These are phyloP conservation scores for Amphipoea lucens DNA, from an alignment of 2,888 invertebrate species.

Conservation along the genomic window DNA sequence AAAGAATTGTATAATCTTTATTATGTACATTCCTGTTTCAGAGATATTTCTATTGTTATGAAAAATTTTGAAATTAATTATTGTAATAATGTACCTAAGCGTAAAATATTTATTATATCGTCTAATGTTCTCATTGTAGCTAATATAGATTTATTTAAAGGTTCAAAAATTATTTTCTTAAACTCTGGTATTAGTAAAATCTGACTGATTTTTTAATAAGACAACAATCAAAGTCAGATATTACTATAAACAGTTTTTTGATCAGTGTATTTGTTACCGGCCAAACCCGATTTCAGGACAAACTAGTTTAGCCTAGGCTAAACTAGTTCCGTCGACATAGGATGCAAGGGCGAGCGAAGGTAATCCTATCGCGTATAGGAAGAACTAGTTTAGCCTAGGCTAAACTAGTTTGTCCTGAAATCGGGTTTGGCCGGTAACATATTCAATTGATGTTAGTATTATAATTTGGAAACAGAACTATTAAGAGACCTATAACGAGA, in stretches of 20 bases:
- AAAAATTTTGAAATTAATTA: constrained; percentile 63
- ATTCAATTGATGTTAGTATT: constrained; percentile 3
- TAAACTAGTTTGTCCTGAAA: too few species aligned
- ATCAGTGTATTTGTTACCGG: too few species aligned
- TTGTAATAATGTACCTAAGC: constrained; percentile 45
- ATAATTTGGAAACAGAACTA: constrained; percentile 12
- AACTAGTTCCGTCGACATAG: too few species aligned
- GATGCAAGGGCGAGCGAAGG: too few species aligned
- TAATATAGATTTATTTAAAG: constrained; percentile 42
- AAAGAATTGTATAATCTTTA: constrained; percentile 62
- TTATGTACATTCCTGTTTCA: constrained; percentile 74
- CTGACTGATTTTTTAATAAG: not conserved
- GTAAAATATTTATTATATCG: constrained; percentile 51
- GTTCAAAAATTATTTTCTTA: constrained; percentile 26
- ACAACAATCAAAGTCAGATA: constrained; percentile 9
- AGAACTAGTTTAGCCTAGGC: too few species aligned
- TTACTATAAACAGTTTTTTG: not conserved
- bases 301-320: too few species aligned
- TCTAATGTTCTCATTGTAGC: constrained; percentile 38
- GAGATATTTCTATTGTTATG: constrained; percentile 70
- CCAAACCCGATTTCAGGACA: too few species aligned
- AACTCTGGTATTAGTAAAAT: constrained; percentile 10
- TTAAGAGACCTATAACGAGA: constrained; percentile 8
- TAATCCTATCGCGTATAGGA: too few species aligned
- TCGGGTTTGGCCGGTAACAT: too few species aligned